These are phyloP conservation scores for Microcebus lehilahytsara DNA, from an alignment of 2,113 vertebrate genomes.

Conservation along the genomic window DNA sequence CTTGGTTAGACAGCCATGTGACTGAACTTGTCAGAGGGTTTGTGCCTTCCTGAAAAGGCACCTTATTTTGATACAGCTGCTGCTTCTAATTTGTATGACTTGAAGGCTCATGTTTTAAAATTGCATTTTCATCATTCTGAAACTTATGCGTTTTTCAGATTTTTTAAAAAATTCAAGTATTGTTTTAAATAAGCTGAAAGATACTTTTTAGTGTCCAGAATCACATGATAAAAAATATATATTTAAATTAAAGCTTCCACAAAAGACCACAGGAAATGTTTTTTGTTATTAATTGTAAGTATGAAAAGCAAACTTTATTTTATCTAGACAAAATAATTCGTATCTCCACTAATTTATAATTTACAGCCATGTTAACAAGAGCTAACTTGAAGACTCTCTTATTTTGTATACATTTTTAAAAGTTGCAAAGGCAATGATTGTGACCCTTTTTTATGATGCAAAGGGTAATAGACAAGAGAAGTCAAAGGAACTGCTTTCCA, in stretches of 20 bases:
- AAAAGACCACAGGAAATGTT: not conserved
- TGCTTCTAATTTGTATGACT: not conserved
- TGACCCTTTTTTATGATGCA: not conserved
- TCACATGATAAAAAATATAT: not conserved
- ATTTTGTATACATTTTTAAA: not conserved
- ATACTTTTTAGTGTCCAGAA: not conserved
- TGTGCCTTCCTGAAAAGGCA: not conserved
- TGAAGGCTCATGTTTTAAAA: not conserved
- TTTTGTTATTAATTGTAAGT: not conserved
- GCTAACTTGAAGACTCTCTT: not conserved
- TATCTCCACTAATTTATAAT: not conserved
- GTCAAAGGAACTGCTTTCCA: not conserved
- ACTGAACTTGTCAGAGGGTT: not conserved
- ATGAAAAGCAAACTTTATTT: not conserved
- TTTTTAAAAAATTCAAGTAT: not conserved
- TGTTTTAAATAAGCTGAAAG: conserved; percentile 12
- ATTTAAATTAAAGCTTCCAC: conserved; percentile 42
- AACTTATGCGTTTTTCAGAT: not conserved
- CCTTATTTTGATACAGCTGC: not conserved
- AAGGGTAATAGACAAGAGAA: not conserved
- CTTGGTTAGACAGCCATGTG: not conserved
- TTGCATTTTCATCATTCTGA: not conserved
- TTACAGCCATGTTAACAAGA: not conserved
- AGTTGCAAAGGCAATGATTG: not conserved
- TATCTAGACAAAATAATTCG: not conserved